Percentiles rank a stretch among this genome's conserved stretches.
These are phyloP conservation scores for Odontomachus brunneus DNA, from an alignment of 1,140 invertebrate species.

Conservation along the genomic window DNA sequence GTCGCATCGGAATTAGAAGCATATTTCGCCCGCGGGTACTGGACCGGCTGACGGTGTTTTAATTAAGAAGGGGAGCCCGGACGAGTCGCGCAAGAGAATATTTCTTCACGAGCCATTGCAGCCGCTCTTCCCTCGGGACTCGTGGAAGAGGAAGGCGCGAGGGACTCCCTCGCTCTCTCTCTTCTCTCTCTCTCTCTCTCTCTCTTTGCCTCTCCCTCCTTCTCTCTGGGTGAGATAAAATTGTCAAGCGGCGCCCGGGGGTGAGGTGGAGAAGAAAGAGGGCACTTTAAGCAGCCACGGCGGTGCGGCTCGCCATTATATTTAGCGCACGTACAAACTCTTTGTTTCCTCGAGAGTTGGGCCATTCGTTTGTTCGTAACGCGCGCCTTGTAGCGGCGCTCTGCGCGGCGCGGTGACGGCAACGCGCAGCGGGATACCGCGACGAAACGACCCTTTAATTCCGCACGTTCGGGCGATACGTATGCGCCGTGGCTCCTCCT, in stretches of 20 bases:
- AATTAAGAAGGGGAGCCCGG: constrained; percentile 61
- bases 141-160: not conserved
- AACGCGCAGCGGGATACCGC: constrained; percentile 25
- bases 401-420: constrained; percentile 30
- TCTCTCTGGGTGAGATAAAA: constrained; percentile 52
- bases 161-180: not conserved
- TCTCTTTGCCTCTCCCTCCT: not conserved
- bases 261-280: not conserved
- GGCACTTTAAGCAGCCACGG: constrained; percentile 35
- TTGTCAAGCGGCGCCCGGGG: constrained; percentile 46
- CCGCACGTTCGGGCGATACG: constrained; percentile 53
- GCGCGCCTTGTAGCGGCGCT: constrained; percentile 56
- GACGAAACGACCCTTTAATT: constrained; percentile 61
- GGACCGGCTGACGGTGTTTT: constrained; percentile 53
- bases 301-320: constrained; percentile 42
- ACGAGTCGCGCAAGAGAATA: constrained; percentile 41
- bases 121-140: constrained; percentile 22
- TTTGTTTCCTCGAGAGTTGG: constrained; percentile 67
- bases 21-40: constrained; percentile 49
- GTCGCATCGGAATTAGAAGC: constrained; percentile 56
- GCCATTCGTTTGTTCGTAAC: constrained; percentile 64
- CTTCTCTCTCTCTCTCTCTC: not conserved
- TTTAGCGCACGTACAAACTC: constrained; percentile 68
- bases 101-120: constrained; percentile 58
- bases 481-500: constrained; percentile 15